Base-by-base conservation (phyloP, 30 jellyfish, hydroid and myxozoan genomes). In the Morbakka virulenta region DNA sequence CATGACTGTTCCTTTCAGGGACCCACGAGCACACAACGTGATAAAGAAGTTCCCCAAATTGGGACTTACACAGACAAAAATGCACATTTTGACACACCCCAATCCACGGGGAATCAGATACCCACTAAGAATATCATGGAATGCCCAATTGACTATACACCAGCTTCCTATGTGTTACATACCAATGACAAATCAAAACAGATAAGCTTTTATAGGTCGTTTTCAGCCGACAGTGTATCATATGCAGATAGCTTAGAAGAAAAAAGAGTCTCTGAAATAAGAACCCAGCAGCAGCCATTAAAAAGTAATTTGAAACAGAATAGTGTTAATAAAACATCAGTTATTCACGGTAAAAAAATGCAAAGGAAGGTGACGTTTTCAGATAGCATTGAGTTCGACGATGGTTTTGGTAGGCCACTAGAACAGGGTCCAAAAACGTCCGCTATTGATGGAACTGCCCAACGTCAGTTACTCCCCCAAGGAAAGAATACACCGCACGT, bases 331-430 rank as follows among this genome's bases (percentile, higher is more conserved):
- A 41, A 17, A 41, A 52, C 74, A 11, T 48, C 77, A 4, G n/a
- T n/a, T n/a, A n/a, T n/a, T n/a, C n/a, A n/a, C n/a, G n/a, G n/a
- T n/a, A 52, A 52, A 11, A 72, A 79, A 31, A 72, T 35, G 17
- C 78, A 89, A 77, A 79, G 95, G 53, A 82, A 73, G 48, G 97
- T 89, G 0, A 89, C 95, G 47, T 89, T 89, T 61, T 84, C 95
- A 41, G 29, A 31, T 21, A 89, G 97, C 61, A 83, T 89, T 6
- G 90, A 89, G 52, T 89, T 75, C 65, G 78, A 89, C 57, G 97
- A 89, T 89, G 97, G 97, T 2, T 72, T 83, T 65, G 68, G 72
- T 28, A 71, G 87, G 94, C 30, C 74, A 81, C 57, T 17, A 41
- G 57, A n/a, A n/a, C n/a, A n/a, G n/a, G n/a, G n/a, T n/a, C n/a